These are phyloP conservation scores for Oncorhynchus keta DNA, from an alignment of 2,113 vertebrate genomes.

Conservation along the genomic window DNA sequence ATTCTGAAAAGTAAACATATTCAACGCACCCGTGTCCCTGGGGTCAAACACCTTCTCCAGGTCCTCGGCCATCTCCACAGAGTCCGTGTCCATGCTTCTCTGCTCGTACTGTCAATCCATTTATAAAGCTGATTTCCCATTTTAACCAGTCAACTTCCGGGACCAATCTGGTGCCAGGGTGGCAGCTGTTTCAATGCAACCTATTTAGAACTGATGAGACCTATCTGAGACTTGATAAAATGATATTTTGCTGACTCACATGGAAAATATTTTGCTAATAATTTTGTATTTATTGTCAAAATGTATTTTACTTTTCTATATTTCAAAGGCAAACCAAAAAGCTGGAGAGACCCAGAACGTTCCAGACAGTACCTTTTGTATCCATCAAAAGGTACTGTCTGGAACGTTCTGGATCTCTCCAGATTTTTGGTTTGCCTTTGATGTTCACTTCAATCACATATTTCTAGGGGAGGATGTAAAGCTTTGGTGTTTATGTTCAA, in stretches of 20 bases:
- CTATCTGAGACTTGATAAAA: neutral
- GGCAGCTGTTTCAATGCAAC: neutral
- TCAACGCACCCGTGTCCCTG: neutral
- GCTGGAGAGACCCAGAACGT: conserved; percentile 8
- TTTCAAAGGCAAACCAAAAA: conserved; percentile 51
- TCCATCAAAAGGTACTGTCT: no score
- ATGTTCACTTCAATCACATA: accelerated
- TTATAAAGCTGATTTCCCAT: neutral
- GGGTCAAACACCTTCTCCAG: conserved; percentile 43
- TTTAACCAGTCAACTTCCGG: no score
- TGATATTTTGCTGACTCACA: neutral
- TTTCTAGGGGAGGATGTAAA: neutral
- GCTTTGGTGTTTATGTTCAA: neutral
- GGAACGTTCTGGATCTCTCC: no score
- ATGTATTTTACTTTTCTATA: neutral
- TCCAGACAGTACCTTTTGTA: conserved; percentile 2
- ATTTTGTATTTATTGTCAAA: neutral
- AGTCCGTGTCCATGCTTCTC: conserved; percentile 29
- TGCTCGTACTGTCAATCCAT: neutral
- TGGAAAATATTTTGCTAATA: no score
- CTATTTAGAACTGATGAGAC: neutral
- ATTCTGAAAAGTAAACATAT: neutral
- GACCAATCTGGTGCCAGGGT: no score
- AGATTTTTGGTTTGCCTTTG: no score
- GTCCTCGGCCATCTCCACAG: conserved; percentile 57